Conservation (phyloP, 2,888 invertebrate species). For the Drosophila pseudotalamancana region DNA sequence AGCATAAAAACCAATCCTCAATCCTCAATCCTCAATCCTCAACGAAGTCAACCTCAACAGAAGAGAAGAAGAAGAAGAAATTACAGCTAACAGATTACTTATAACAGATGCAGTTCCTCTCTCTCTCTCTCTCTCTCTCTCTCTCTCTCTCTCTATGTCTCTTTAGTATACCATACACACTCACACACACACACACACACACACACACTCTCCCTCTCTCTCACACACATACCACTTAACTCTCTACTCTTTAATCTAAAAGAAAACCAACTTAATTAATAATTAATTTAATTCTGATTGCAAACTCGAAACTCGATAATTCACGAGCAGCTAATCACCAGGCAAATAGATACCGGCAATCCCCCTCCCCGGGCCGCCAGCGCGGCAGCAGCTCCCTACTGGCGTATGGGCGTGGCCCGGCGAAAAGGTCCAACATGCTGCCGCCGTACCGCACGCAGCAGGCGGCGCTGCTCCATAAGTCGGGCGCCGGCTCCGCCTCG, state of each 20-base stretch:
- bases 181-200: not conserved
- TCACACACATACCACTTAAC: slow-evolving; percentile 23
- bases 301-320: slow-evolving; percentile 65
- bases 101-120: not conserved
- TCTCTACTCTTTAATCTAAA: slow-evolving; percentile 20
- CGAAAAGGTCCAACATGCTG: slow-evolving; percentile 78
- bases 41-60: slow-evolving; percentile 24
- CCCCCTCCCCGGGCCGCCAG: slow-evolving; percentile 87
- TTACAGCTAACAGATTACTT: too few relatives aligned
- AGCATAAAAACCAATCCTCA: slow-evolving; percentile 1
- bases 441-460: slow-evolving; percentile 82
- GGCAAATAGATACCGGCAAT: slow-evolving; percentile 87
- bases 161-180: slow-evolving; percentile 6
- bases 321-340: slow-evolving; percentile 84
- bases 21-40: slow-evolving; percentile 9
- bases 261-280: slow-evolving; percentile 57
- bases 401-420: slow-evolving; percentile 71
- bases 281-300: slow-evolving; percentile 83
- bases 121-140: not conserved
- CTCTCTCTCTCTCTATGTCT: slow-evolving; percentile 7
- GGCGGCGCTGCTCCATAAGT: slow-evolving; percentile 60
- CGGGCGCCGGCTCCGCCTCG: slow-evolving; percentile 65
- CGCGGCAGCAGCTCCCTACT: slow-evolving; percentile 83
- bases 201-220: not conserved
- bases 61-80: slow-evolving; percentile 3